Base-by-base conservation (phyloP, 2,888 invertebrate species). In the Deroplatys truncata region DNA sequence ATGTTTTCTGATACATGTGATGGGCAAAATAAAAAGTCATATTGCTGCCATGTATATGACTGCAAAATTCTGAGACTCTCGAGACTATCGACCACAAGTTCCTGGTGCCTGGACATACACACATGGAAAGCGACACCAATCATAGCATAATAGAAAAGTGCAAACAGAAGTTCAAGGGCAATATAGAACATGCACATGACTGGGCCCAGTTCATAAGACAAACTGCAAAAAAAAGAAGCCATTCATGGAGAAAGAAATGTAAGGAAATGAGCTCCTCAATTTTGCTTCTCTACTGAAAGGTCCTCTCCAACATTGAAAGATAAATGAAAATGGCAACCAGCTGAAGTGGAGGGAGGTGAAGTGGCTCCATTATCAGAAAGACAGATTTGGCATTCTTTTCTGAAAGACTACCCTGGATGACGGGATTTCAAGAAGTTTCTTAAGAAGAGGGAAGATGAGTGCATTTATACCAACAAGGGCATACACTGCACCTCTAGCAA, bases 131-230 rank as follows among this genome's bases (percentile, higher is more conserved):
- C 82, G 82, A 84, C n/a, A 84, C 84, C 49, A 72, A 89, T 84
- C 88, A 84, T 28, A 88, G 88, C 49, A 20, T 88, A n/a, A 88
- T 89, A 84, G 84, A 35, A 84, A 88, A 28, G 20, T 29, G 31
- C 28, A 88, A 84, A 35, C 88, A 84, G 82, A 87, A 84, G 28
- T 89, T 84, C n/a, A 88, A 89, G 35, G 88, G 88, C 8, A 84
- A 82, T 49, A 87, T 82, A 87, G 86, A 86, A 89, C 89, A 89
- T 43, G 82, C 86, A 16, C 86, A 89, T 86, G 89, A 89, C 28
- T 86, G 89, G 89, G 86, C 89, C 4, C 83, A 86, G 8, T 31
- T 89, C 25, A 89, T 89, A 7, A 49, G 86, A 35, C 86, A 89
- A 49, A 15, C 82, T 82, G 5, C 7, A 25, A 86, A 86, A n/a